phyloP scores from a whole-genome alignment of 2,888 invertebrate genomes.

The Lepidonotus clava region DNA sequence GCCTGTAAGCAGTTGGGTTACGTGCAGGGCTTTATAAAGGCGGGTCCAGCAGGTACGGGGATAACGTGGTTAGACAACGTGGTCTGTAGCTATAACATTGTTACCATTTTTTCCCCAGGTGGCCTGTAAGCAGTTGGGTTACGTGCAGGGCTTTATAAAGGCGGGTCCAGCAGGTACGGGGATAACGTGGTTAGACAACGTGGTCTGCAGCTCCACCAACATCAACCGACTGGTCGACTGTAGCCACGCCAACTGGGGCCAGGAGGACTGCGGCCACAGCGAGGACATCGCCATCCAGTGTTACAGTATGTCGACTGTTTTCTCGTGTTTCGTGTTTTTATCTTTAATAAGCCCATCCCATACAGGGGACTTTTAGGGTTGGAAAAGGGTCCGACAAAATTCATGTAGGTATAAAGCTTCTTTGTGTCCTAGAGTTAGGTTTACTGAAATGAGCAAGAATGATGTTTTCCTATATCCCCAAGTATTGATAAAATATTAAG shows the following conservation, averaged over 20 bases:
- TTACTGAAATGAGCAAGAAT: no score
- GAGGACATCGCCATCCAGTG: conserved; percentile 67
- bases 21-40: background rate
- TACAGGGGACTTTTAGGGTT: no score
- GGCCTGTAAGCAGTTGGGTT: conserved; percentile 42
- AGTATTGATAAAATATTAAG: no score
- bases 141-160: background rate
- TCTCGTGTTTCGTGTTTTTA: no score
- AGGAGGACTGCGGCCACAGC: conserved; percentile 68
- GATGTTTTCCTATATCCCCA: no score
- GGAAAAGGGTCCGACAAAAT: no score
- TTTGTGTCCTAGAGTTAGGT: no score
- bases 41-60: background rate
- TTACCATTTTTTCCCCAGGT: no score
- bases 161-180: background rate
- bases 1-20: conserved; percentile 42
- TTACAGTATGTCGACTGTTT: conserved; percentile 6
- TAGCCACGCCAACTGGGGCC: conserved; percentile 66
- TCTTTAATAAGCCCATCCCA: no score
- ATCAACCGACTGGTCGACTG: conserved; percentile 60
- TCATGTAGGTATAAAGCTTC: no score
- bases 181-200: conserved; percentile 67
- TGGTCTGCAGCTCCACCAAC: conserved; percentile 66
- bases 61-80: conserved; percentile 69
- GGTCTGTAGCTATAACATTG: no score